A percentile compares a stretch with the other conserved stretches of the same genome.
Conservation (phyloP, 92 coral and sea anemone genomes). For the Umimayanthus chanpuru region DNA sequence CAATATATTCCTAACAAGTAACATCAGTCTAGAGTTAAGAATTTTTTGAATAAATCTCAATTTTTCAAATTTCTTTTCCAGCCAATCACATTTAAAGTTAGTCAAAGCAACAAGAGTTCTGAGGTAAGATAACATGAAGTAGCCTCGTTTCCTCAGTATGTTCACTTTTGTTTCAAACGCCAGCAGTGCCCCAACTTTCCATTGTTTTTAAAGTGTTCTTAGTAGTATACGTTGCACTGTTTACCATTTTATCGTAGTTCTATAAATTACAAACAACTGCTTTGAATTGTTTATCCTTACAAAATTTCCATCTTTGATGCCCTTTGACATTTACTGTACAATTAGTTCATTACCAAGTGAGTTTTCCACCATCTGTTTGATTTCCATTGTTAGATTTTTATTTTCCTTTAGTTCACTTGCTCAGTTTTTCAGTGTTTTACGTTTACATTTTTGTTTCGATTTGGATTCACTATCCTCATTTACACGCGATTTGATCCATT, state of each 20-base stretch:
- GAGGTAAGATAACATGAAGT: slow-evolving; percentile 13
- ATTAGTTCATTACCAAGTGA: no score
- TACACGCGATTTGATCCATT: no score
- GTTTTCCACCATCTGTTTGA: neutral
- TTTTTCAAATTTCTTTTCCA: neutral
- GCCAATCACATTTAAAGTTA: slow-evolving; percentile 53
- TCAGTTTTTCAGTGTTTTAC: no score
- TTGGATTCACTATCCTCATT: neutral
- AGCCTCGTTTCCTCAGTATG: neutral
- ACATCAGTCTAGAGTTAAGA: neutral
- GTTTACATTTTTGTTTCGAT: neutral
- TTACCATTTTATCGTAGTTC: no score
- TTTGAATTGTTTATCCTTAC: no score
- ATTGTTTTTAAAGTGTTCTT: neutral
- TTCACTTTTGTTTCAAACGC: neutral
- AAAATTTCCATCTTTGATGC: no score
- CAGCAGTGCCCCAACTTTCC: neutral
- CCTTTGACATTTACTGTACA: no score
- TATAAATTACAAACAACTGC: no score
- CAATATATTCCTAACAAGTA: neutral
- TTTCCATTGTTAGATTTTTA: neutral
- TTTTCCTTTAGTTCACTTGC: neutral
- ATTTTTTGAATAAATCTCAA: neutral
- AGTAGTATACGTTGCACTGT: no score
- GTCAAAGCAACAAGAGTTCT: slow-evolving; percentile 28